Conservation (phyloP, 2,797 vertebrate genomes). For the Chiloscyllium punctatum region DNA sequence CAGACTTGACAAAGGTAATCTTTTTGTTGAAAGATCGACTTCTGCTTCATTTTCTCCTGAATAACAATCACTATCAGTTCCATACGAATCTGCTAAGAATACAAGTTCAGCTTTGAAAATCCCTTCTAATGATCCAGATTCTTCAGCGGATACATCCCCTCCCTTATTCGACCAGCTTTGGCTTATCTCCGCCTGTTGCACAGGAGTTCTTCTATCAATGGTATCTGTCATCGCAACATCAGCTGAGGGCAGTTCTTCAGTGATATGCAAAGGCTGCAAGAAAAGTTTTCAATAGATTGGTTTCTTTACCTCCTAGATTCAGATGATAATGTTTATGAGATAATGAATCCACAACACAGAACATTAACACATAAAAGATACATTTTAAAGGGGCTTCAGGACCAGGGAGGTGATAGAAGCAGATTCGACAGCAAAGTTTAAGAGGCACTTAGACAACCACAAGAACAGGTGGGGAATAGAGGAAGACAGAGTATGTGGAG, state of each 20-base stretch:
- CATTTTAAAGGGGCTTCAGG: not conserved
- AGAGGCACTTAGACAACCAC: too few species aligned
- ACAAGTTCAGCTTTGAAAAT: conserved; percentile 77
- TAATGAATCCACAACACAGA: not conserved
- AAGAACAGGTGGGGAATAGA: too few species aligned
- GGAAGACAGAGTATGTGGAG: too few species aligned
- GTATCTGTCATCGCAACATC: not conserved
- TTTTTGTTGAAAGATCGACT: not conserved
- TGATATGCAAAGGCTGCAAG: conserved; percentile 8
- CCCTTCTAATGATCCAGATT: conserved; percentile 62
- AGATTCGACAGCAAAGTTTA: too few species aligned
- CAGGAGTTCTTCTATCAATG: not conserved
- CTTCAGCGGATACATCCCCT: conserved; percentile 37
- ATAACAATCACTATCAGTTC: conserved; percentile 50
- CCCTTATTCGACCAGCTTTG: not conserved
- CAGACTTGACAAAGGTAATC: not conserved
- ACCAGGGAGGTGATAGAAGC: too few species aligned
- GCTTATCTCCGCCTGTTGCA: not conserved
- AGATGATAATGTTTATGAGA: not conserved
- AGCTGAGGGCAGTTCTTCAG: not conserved
- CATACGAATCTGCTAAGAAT: conserved; percentile 65
- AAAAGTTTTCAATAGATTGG: not conserved
- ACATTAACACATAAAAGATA: not conserved
- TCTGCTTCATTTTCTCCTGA: not conserved
- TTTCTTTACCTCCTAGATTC: not conserved